phyloP scores from a whole-genome alignment of 2,113 vertebrate genomes.

The Scophthalmus maximus region DNA sequence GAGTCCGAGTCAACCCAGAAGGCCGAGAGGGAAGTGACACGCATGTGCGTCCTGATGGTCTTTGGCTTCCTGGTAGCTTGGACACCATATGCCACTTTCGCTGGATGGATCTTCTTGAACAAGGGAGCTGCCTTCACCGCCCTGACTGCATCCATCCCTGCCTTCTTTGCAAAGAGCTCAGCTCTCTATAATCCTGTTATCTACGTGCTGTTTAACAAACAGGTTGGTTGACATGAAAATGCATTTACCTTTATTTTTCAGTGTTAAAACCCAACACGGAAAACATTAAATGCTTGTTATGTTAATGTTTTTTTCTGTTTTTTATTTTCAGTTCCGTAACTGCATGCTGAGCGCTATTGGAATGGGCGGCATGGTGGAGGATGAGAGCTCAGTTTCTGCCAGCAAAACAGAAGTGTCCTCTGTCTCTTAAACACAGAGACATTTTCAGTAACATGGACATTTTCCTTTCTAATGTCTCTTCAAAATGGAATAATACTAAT shows the following conservation, averaged over 20 bases:
- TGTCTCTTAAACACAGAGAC: constrained; percentile 71
- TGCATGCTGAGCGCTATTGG: constrained; percentile 86
- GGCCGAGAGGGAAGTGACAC: constrained; percentile 85
- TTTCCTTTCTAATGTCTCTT: constrained; percentile 26
- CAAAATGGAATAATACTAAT: constrained; percentile 28
- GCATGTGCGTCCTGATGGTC: constrained; percentile 87
- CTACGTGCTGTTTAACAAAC: constrained; percentile 80
- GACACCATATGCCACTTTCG: constrained; percentile 79
- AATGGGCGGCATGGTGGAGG: constrained; percentile 86
- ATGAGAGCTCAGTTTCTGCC: constrained; percentile 83
- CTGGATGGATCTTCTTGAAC: constrained; percentile 85
- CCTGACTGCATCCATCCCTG: constrained; percentile 77
- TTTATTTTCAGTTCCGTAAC: constrained; percentile 83
- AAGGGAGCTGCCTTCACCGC: constrained; percentile 78
- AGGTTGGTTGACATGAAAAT: constrained; percentile 63
- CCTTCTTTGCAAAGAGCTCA: constrained; percentile 86
- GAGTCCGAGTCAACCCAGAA: constrained; percentile 86
- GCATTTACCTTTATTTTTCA: background rate
- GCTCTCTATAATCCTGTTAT: constrained; percentile 76
- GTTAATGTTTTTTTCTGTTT: background rate
- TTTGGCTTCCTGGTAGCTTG: constrained; percentile 83
- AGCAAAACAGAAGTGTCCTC: constrained; percentile 89
- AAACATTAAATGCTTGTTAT: background rate
- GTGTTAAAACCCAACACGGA: background rate
- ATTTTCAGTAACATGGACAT: constrained; percentile 38